Evolutionary conservation across 2,888 invertebrate genomes (phyloP).

Genomic region (Drepanosiphum platanoidis): DNA sequence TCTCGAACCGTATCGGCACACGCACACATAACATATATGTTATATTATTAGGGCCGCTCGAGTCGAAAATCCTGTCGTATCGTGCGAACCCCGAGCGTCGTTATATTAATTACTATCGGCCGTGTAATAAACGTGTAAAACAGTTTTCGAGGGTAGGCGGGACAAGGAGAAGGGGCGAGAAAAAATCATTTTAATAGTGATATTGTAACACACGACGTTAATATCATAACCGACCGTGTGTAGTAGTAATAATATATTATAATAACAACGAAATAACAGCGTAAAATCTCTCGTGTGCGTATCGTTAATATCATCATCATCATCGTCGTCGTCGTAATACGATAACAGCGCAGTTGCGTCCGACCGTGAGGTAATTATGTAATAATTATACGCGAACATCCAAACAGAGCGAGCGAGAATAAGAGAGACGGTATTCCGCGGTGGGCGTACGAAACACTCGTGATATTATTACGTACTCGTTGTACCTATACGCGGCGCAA

Average conservation of each 20-base stretch:
- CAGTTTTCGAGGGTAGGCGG: neutral
- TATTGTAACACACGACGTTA: neutral
- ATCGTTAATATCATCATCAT: neutral
- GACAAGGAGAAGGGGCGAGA: neutral
- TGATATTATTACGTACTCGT: neutral
- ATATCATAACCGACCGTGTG: neutral
- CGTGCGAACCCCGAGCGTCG: neutral
- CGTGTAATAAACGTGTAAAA: no score
- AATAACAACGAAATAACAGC: neutral
- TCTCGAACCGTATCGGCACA: neutral
- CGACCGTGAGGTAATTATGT: conserved; percentile 30
- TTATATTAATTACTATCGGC: neutral
- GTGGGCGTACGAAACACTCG: conserved; percentile 9
- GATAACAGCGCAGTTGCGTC: conserved; percentile 13
- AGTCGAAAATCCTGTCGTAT: neutral
- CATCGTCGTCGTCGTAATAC: neutral
- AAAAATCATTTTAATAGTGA: neutral
- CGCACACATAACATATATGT: no score
- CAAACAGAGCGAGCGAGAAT: neutral
- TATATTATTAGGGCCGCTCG: no score
- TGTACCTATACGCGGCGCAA: neutral
- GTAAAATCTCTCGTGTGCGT: neutral
- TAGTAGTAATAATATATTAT: no score
- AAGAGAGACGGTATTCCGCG: neutral
- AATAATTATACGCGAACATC: conserved; percentile 14